These are phyloP conservation scores for Drosophila melanogaster DNA, from an alignment of 1,140 invertebrate genomes.

Conservation along the genomic window DNA sequence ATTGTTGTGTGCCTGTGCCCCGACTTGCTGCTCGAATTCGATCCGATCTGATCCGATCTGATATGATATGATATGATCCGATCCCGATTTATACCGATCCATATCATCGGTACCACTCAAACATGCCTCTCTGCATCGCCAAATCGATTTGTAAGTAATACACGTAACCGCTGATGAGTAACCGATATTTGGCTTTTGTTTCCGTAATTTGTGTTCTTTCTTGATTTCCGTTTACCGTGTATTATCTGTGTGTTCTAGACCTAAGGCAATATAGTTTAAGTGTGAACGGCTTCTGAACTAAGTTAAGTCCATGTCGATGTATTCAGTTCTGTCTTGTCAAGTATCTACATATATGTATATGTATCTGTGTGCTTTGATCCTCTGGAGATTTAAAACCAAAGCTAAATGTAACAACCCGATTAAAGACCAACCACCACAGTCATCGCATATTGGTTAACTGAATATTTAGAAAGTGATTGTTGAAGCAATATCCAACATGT, in stretches of 20 bases:
- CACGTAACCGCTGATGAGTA: conserved; percentile 41
- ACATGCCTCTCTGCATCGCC: conserved; percentile 51
- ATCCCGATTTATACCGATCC: conserved; percentile 10
- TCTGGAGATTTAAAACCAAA: conserved; percentile 10
- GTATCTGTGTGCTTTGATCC: conserved; percentile 14
- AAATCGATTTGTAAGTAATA: conserved; percentile 77
- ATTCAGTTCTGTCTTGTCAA: conserved; percentile 27
- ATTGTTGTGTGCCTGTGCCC: conserved; percentile 67
- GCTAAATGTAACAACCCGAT: conserved; percentile 11
- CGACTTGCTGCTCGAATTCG: conserved; percentile 51
- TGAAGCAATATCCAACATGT: conserved; percentile 36
- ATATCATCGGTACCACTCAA: conserved; percentile 43
- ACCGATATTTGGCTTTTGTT: conserved; percentile 41
- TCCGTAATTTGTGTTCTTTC: conserved; percentile 40
- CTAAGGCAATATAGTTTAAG: conserved; percentile 25
- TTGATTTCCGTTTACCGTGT: conserved; percentile 14
- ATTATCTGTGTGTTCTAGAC: conserved; percentile 48
- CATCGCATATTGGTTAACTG: conserved; percentile 68
- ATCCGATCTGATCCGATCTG: conserved; percentile 8
- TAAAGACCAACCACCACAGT: conserved; percentile 20
- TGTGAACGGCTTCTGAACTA: conserved; percentile 41
- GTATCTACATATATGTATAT: conserved; percentile 5
- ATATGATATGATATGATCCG: background rate
- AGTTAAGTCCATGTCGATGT: conserved; percentile 49
- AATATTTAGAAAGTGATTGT: conserved; percentile 72